Conservation (phyloP, 2,113 vertebrate species). For the Indicator indicator region DNA sequence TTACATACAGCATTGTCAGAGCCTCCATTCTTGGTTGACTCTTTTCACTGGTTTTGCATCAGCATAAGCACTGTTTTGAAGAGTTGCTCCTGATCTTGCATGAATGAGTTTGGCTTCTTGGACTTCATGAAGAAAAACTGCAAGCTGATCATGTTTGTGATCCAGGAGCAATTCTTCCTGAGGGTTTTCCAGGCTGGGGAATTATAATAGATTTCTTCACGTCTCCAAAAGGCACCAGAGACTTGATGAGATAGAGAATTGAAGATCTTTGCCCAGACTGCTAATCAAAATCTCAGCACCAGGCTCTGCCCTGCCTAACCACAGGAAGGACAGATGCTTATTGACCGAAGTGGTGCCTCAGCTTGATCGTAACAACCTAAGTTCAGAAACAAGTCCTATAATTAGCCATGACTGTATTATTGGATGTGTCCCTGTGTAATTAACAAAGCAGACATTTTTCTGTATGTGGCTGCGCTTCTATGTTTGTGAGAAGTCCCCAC, state of each 20-base stretch:
- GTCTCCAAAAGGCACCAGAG: background rate
- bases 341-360: background rate
- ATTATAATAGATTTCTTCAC: background rate
- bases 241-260: background rate
- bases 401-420: slow-evolving; percentile 62
- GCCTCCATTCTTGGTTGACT: background rate
- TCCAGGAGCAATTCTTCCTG: background rate
- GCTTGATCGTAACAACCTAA: background rate
- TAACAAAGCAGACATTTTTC: slow-evolving; percentile 64
- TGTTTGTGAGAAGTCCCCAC: slow-evolving; percentile 65
- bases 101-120: background rate
- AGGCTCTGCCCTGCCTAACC: background rate
- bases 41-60: background rate
- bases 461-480: slow-evolving; percentile 44
- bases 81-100: background rate
- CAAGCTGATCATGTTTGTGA: background rate
- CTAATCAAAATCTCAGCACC: background rate
- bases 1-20: background rate
- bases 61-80: background rate
- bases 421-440: slow-evolving; percentile 56
- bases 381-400: slow-evolving; percentile 33
- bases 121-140: background rate
- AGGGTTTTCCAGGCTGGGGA: background rate
- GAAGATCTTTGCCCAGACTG: background rate
- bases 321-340: background rate